Evolutionary conservation across 1,140 invertebrate genomes (phyloP).

Genomic region (Chrysomallon squamiferum): DNA sequence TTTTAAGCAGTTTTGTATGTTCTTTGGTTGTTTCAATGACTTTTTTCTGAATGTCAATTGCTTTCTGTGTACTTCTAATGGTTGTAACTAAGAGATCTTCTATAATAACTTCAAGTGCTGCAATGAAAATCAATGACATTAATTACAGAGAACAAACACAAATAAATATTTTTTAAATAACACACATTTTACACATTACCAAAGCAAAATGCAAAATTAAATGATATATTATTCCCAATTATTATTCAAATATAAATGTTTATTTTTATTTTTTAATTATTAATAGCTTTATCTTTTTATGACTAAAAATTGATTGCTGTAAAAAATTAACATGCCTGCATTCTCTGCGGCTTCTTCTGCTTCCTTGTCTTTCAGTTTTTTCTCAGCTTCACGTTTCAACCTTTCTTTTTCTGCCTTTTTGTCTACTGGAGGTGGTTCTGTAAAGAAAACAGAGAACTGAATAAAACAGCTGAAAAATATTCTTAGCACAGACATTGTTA

Average conservation of each 20-base stretch:
- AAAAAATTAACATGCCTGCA: constrained; percentile 24
- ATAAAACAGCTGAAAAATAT: no score
- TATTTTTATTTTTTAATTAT: no score
- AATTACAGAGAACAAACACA: no score
- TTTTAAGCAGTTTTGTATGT: constrained; percentile 54
- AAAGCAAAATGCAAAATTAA: no score
- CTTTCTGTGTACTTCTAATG: constrained; percentile 22
- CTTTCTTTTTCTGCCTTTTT: constrained; percentile 20
- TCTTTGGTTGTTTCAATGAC: constrained; percentile 39
- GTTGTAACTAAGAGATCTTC: constrained; percentile 37
- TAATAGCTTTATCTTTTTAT: no score
- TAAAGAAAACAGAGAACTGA: no score
- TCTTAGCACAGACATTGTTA: no score
- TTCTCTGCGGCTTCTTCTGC: constrained; percentile 38
- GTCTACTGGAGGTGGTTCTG: not conserved
- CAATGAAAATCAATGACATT: not conserved
- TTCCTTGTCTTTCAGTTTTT: constrained; percentile 30
- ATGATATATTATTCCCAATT: no score
- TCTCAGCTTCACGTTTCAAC: constrained; percentile 24
- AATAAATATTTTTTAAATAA: no score
- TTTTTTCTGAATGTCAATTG: constrained; percentile 35
- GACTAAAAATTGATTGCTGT: no score
- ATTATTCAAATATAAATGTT: no score
- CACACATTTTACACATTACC: no score
- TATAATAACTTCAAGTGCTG: constrained; percentile 50